These are phyloP conservation scores for Urosaurus nigricauda DNA, from an alignment of 2,797 vertebrate genomes.

Conservation along the genomic window DNA sequence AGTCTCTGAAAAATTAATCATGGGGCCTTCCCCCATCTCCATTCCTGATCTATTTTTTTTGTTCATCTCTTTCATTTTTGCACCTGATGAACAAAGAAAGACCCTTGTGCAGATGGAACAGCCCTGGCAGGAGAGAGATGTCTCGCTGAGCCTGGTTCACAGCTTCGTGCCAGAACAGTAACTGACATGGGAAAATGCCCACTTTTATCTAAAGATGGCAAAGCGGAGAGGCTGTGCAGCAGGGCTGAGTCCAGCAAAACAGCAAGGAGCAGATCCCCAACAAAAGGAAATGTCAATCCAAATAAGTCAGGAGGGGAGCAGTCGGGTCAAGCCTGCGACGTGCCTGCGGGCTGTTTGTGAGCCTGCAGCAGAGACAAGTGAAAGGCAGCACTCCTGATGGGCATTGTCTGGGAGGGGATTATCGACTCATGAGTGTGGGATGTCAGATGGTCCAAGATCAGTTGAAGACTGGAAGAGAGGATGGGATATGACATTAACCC, in stretches of 20 bases:
- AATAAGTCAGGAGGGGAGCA: conserved; percentile 58
- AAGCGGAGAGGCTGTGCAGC: conserved; percentile 53
- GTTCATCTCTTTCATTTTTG: conserved; percentile 67
- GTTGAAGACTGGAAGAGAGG: conserved; percentile 33
- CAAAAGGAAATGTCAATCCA: conserved; percentile 71
- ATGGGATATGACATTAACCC: not conserved
- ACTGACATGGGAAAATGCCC: conserved; percentile 60
- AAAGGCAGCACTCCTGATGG: conserved; percentile 61
- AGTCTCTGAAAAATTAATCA: conserved; percentile 78
- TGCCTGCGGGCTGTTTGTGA: conserved; percentile 56
- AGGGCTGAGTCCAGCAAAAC: conserved; percentile 33
- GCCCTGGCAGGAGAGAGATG: conserved; percentile 46
- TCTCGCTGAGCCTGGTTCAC: conserved; percentile 55
- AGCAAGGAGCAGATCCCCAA: conserved; percentile 57
- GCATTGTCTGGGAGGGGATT: conserved; percentile 64
- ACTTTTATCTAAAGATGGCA: conserved; percentile 69
- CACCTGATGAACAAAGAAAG: conserved; percentile 75
- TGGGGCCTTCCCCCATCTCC: no score
- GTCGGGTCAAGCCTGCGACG: conserved; percentile 48
- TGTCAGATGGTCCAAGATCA: conserved; percentile 54
- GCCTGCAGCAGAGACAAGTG: conserved; percentile 38
- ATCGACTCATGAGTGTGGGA: conserved; percentile 48
- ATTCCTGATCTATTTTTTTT: not conserved
- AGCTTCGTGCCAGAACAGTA: conserved; percentile 61
- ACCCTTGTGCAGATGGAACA: conserved; percentile 56